Base-by-base conservation (phyloP, 2,113 vertebrate species). In the Hylia prasina region DNA sequence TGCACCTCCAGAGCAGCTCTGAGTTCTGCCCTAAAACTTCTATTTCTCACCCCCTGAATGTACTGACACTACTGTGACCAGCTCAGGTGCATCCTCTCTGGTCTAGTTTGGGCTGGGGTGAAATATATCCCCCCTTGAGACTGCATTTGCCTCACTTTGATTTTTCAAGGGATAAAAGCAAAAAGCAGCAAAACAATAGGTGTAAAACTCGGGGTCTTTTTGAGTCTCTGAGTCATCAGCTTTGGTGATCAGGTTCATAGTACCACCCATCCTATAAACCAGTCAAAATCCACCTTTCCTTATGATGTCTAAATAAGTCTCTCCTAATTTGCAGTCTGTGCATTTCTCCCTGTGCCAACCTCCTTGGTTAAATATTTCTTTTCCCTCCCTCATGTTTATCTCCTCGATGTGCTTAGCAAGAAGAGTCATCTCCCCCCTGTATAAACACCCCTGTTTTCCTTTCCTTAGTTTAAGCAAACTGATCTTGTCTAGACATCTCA, bases 311-410 rank as follows among this genome's bases (percentile, higher is more conserved):
- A 77, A 21, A 23, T n/a, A 73, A 42, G 54, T 91, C 45, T 57
- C 12, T 47, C 56, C 70, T 70, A 42, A 81, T 82, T 47, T 88
- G 39, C 71, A 48, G 37, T 82, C 81, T 89, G 27, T 3, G 1
- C 21, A 10, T 70, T 87, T 76, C 44, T 85, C 22, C 44, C 27
- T 60, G 14, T 84, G 87, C 51, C 73, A 68, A 0, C 35, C 44
- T 83, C 42, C 56, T 37, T 75, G 35, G 60, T 82, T 94, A 89
- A 93, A 87, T 85, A 75, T 82, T 95, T 89, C 13, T 73, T 89
- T 70, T 79, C 28, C 47, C 93, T 78, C 57, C 69, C 40, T 64
- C 28, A 2, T 71, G 44, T 93, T 96, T 89, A 35, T 75, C 65
- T 87, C 28, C 44, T 70, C 0, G 0, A 25, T 82, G 35, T 89